Base-by-base conservation (phyloP, 1,140 invertebrate species). In the Pogonognathellus flavescens region DNA sequence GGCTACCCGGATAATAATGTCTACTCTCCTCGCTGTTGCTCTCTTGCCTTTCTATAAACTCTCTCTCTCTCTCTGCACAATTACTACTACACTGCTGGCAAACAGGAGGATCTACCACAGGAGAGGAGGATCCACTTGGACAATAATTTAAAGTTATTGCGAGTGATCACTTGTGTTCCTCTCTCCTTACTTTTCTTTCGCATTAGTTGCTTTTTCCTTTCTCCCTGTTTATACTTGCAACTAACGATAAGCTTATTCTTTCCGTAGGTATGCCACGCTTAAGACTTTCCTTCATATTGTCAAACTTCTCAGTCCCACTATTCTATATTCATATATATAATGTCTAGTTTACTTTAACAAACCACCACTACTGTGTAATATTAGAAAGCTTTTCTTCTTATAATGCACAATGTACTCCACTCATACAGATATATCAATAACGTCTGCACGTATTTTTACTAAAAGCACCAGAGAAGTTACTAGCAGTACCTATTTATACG, bases 101-200 rank as follows among this genome's bases (percentile, higher is more conserved):
- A 81, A 80, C 66, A 62, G 53, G 70, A 80, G 84, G 60, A 82
- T 76, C 49, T n/a, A 16, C 20, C 59, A 70, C 55, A 49, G 59
- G 50, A 50, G 70, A 49, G 31, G 18, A 83, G 11, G 53, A n/a
- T 66, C 84, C 70, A 83, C 59, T 82, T 66, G 84, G 82, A 87
- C 84, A 85, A 84, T 88, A 88, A 88, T 86, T 88, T 86, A 85
- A 85, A 88, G 85, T 88, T 88, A 88, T 88, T 84, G 85, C 87
- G 18, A 57, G 57, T 82, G 85, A 86, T 84, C 87, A 84, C 87
- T 84, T 85, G 70, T 76, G 70, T 76, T 76, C 25, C 70, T 76
- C 70, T 76, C 41, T 76, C 41, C 70, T 76, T 76, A 66, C 70
- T 50, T 70, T 76, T 76, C 70, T 31, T 76, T 5, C 14, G 70